Percentiles rank a stretch among this genome's conserved stretches.
These are phyloP conservation scores for Pocillopora meandrina DNA, from an alignment of 92 coral and sea anemone species.

Conservation along the genomic window DNA sequence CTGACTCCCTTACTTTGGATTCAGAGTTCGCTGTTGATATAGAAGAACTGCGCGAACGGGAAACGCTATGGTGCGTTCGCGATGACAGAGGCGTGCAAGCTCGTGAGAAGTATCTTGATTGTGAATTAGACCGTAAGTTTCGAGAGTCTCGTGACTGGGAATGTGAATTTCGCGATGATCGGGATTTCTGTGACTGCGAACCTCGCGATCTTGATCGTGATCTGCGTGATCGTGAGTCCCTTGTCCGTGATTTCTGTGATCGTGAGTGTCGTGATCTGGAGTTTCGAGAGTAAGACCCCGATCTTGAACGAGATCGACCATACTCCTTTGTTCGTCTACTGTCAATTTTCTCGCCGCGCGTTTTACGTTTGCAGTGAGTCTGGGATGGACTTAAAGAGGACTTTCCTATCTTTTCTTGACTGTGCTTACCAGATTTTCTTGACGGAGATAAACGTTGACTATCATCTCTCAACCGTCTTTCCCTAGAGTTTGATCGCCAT, in stretches of 20 bases:
- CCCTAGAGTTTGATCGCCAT: no score
- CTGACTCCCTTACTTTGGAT: constrained; percentile 19
- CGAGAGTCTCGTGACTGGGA: neutral
- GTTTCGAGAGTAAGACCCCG: neutral
- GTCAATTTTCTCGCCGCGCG: no score
- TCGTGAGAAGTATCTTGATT: neutral
- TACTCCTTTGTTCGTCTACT: neutral
- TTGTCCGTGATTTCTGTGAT: neutral
- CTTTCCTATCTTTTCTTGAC: neutral
- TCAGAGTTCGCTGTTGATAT: constrained; percentile 4
- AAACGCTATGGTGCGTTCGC: neutral
- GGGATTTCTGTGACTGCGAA: no score
- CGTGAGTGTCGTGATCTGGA: neutral
- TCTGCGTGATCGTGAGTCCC: constrained; percentile 27
- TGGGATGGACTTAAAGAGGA: no score
- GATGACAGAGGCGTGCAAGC: constrained; percentile 29
- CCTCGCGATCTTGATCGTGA: neutral
- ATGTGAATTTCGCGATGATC: no score
- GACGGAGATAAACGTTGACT: neutral
- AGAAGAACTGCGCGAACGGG: neutral
- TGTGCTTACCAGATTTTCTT: neutral
- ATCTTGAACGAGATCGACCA: neutral
- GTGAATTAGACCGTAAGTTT: constrained; percentile 10
- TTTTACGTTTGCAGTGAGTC: no score
- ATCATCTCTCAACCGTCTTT: no score